Base-by-base conservation (phyloP, 1,140 invertebrate species). In the Tetramorium simillimum region DNA sequence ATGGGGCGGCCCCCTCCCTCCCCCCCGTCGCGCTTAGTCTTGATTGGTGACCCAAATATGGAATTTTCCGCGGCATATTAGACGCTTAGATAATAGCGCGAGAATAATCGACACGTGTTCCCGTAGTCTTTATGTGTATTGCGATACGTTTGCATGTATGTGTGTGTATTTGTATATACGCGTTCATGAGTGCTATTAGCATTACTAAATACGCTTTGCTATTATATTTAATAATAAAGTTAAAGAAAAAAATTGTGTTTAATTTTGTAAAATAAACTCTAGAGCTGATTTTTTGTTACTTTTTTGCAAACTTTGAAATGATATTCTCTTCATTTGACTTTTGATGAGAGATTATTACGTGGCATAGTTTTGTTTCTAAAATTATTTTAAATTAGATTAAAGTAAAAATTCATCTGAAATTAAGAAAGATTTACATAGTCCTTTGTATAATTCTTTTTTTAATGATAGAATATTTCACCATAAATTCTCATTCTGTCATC, bases 1-100 rank as follows among this genome's bases (percentile, higher is more conserved):
- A 69, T 58, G 65, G 69, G 81, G 33, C 73, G 75, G 18, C 18
- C 49, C 53, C 24, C 37, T 14, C 12, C 28, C 21, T 53, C 49
- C 53, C 24, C 37, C 18, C 12, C 28, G 28, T 53, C 51, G 16
- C 65, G 37, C 53, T 53, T 24, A 24, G 43, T 65, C 72, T 70
- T 63, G 65, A 62, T 65, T 33, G 67, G 58, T 90, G 91, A 88
- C 88, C 89, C 67, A 92, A 89, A 92, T 92, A 90, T 92, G 63
- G 85, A 90, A 89, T 92, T 92, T 92, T 80, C 40, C 24, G 12
- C 33, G 76, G 14, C 43, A 46, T 33, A 53, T 33, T 72, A 72
- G 16, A 28, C 21, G 37, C 37, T 58, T 82, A 28, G 21, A 33
- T 82, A 82, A 82, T 43, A 10, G 37, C 37, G 16, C 67, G 37